A percentile compares a stretch with the other conserved stretches of the same genome.
phyloP scores from a whole-genome alignment of 1,140 invertebrate genomes.

The Scylla paramamosain region DNA sequence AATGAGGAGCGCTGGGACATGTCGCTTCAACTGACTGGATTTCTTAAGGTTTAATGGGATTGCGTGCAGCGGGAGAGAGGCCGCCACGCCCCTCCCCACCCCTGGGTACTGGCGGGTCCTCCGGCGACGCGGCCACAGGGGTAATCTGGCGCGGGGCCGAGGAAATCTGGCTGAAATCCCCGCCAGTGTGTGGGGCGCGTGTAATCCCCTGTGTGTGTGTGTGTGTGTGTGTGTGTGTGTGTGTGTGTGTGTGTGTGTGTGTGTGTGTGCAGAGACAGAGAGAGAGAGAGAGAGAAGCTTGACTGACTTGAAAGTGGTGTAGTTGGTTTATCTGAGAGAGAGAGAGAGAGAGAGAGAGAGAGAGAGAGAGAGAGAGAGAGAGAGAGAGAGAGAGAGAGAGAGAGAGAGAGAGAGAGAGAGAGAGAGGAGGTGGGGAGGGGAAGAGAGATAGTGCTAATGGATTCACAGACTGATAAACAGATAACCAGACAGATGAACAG shows the following conservation, averaged over 20 bases:
- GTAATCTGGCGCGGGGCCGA: background rate
- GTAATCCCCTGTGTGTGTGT: background rate
- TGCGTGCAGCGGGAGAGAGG: slow-evolving; percentile 12
- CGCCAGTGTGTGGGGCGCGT: no score
- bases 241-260: no score
- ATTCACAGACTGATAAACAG: background rate
- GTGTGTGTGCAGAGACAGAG: no score
- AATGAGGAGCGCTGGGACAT: slow-evolving; percentile 42
- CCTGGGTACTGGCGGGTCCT: background rate
- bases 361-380: slow-evolving; percentile 3
- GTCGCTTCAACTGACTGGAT: slow-evolving; percentile 53
- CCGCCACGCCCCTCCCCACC: background rate
- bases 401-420: slow-evolving; percentile 19
- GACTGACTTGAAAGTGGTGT: no score
- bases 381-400: slow-evolving; percentile 17
- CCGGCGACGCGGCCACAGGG: background rate
- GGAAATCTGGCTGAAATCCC: no score
- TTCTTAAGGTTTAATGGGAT: slow-evolving; percentile 52
- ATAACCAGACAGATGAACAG: background rate
- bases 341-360: slow-evolving; percentile 3
- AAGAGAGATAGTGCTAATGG: background rate
- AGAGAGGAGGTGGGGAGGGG: background rate
- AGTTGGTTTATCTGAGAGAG: no score
- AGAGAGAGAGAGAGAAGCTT: background rate
- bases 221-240: slow-evolving; percentile 25